Conservation (phyloP, 2,888 invertebrate genomes). For the Periphyllus acericola region DNA sequence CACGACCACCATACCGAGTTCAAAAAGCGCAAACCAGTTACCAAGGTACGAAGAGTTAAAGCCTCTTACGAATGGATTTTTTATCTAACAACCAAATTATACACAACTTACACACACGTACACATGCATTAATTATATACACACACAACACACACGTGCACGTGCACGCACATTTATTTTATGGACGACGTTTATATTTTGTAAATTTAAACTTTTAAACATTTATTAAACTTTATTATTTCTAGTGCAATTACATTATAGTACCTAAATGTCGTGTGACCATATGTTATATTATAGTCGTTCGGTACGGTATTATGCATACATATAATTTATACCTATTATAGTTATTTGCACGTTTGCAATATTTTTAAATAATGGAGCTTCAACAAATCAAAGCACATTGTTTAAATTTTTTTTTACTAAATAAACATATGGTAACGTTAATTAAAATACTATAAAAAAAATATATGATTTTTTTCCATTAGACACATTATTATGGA, state of each 20-base stretch:
- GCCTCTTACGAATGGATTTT: constrained; percentile 63
- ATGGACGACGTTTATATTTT: neutral
- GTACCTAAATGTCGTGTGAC: no score
- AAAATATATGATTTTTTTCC: neutral
- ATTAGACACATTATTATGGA: neutral
- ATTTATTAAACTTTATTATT: neutral
- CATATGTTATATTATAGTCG: no score
- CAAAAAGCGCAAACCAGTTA: constrained; percentile 63
- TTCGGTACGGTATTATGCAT: neutral
- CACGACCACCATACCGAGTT: constrained; percentile 58
- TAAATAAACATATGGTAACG: no score
- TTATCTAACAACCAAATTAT: constrained; percentile 62
- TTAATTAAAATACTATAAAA: neutral
- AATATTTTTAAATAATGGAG: constrained; percentile 4
- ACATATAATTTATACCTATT: neutral
- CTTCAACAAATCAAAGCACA: neutral
- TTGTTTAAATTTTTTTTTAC: neutral
- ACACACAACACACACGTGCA: neutral
- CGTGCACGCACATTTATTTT: neutral
- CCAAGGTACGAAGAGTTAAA: constrained; percentile 64
- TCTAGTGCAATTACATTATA: neutral
- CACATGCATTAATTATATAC: neutral
- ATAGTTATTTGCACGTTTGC: constrained; percentile 7
- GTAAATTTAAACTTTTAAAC: neutral
- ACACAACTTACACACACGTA: neutral